Conservation (phyloP, 2,797 vertebrate species). For the Aulostomus chinensis region DNA sequence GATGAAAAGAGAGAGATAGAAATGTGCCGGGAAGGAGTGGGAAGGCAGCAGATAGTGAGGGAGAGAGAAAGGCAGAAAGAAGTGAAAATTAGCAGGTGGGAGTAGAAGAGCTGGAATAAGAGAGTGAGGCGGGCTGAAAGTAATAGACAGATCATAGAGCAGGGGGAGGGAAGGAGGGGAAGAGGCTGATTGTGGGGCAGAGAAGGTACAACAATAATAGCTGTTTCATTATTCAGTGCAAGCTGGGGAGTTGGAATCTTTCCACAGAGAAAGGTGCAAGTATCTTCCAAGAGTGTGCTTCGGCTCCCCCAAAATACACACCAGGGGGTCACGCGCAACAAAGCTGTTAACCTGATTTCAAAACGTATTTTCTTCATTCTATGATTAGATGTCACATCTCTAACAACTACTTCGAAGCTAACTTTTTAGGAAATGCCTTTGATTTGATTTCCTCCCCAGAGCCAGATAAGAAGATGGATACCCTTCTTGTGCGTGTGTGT, state of each 20-base stretch:
- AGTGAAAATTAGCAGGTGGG: slow-evolving; percentile 79
- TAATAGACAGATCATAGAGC: slow-evolving; percentile 54
- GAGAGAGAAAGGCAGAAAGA: slow-evolving; percentile 55
- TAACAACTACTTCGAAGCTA: no score
- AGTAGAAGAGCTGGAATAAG: slow-evolving; percentile 56
- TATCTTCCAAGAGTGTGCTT: slow-evolving; percentile 61
- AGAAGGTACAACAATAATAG: slow-evolving; percentile 62
- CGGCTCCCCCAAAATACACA: slow-evolving; percentile 39
- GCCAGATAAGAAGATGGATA: no score
- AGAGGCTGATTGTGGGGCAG: slow-evolving; percentile 49
- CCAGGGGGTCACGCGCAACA: no score
- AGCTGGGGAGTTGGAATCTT: slow-evolving; percentile 41
- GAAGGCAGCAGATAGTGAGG: slow-evolving; percentile 67
- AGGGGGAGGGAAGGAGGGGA: slow-evolving; percentile 31
- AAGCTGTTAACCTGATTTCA: no score
- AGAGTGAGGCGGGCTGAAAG: slow-evolving; percentile 45
- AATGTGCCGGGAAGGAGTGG: slow-evolving; percentile 78
- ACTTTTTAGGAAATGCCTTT: no score
- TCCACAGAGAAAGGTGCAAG: slow-evolving; percentile 60
- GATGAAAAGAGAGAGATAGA: slow-evolving; percentile 75
- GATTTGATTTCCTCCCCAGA: no score
- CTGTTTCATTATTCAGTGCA: slow-evolving; percentile 68
- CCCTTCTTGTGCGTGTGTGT: no score
- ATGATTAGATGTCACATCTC: no score
- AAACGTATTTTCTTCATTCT: no score